Evolutionary conservation across 2,113 vertebrate species (phyloP), one percentile per base, ranked within the genome.

Genomic region (Rousettus leschenaultii): DNA sequence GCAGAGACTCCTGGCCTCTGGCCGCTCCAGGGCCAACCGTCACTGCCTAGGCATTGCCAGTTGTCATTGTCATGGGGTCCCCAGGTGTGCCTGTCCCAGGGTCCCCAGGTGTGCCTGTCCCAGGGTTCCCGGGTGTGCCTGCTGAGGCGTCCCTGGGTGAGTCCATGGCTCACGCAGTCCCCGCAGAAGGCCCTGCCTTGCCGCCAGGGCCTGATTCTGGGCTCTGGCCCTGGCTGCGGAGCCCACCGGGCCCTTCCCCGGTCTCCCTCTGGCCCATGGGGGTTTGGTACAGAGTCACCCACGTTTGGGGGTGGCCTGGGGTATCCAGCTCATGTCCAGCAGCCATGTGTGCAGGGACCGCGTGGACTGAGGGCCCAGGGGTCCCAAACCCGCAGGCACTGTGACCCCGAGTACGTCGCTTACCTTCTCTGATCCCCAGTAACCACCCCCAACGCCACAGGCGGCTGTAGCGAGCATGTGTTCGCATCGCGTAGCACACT

Each of bases 391-490:
- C 53, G 13, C 2, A 0, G 85, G 28, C 35, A 21, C 77, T 4
- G 3, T 5, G 38, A 40, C 10, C 66, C 70, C 0, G 10, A 45
- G 18, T 1, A 2, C 0, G 1, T 22, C 18, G 0, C 35, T 13
- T 0, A 0, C 77, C 33, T 7, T 33, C 24, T 40, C 88, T 12
- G 35, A 82, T 79, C 24, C 79, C 66, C 35, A 2, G 0, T 6
- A 6, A 2, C n/a, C 1, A 10, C 12, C 43, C 55, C 51, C 28
- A 5, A 30, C 6, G 0, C 22, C 10, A 2, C 24, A 7, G 18
- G 16, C 2, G 5, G 3, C 0, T 24, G 65, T 24, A 57, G n/a
- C 0, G 0, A 6, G 2, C 4, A 0, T 28, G 6, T 1, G 2
- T 40, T 16, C 19, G 53, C 13, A 1, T 2, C 3, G 4, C 0